phyloP scores from a whole-genome alignment of 1,140 invertebrate genomes.

The Helicoverpa armigera region DNA sequence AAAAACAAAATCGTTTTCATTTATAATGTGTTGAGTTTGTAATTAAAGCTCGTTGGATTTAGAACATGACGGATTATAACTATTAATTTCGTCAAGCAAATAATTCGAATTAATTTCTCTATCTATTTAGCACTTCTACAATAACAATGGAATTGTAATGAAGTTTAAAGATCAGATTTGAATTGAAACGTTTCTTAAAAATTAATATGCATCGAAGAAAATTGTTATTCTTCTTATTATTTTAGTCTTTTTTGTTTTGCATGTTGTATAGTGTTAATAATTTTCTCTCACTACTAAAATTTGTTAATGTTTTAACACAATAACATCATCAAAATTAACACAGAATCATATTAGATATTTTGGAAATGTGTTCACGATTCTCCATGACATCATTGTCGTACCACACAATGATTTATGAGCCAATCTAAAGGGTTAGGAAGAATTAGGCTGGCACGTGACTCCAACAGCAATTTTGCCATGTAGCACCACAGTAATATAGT shows the following conservation, averaged over 20 bases:
- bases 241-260: too few species aligned
- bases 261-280: too few species aligned
- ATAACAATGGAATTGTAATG: background rate
- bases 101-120: background rate
- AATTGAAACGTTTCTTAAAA: too few species aligned
- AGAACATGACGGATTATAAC: background rate
- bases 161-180: too few species aligned
- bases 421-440: conserved; percentile 8
- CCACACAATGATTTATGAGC: conserved; percentile 16
- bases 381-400: background rate
- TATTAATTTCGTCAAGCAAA: background rate
- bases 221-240: too few species aligned
- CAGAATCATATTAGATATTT: too few species aligned
- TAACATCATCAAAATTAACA: too few species aligned
- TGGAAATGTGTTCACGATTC: too few species aligned
- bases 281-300: too few species aligned
- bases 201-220: too few species aligned
- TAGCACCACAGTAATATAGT: background rate
- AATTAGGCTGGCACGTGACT: conserved; percentile 12
- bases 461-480: background rate
- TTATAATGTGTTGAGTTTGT: background rate
- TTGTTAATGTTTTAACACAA: too few species aligned
- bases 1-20: too few species aligned
- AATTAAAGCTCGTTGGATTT: background rate
- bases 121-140: background rate